Conservation (phyloP, 1,140 invertebrate genomes). For the Hetaerina americana region DNA sequence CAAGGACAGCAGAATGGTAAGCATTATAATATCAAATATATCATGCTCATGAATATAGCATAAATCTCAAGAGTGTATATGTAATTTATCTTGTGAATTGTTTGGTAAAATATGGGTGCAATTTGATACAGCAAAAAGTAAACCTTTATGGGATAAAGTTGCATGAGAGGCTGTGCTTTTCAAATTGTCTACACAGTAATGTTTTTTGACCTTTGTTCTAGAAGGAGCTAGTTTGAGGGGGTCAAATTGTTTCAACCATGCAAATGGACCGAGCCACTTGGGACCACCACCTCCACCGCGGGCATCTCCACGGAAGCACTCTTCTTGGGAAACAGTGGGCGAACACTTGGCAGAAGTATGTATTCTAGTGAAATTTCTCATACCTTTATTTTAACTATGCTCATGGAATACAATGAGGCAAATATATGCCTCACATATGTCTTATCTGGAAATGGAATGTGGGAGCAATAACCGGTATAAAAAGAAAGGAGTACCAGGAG, state of each 20-base stretch:
- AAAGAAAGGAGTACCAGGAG: no score
- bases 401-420: no score
- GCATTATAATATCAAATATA: neutral
- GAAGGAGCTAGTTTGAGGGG: neutral
- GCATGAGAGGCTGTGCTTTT: neutral
- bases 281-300: constrained; percentile 38
- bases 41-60: neutral
- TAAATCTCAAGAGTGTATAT: neutral
- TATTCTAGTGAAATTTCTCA: neutral
- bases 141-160: neutral
- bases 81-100: neutral
- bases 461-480: no score
- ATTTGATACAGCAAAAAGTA: neutral
- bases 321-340: constrained; percentile 68
- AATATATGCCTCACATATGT: no score
- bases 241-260: neutral
- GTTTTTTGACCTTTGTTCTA: neutral
- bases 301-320: constrained; percentile 47
- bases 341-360: constrained; percentile 43
- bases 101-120: neutral
- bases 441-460: no score
- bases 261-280: constrained; percentile 30
- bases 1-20: neutral
- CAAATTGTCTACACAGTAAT: neutral
- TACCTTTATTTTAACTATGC: no score